Conservation (phyloP, 1,140 invertebrate species). For the Rhagoletis pomonella region DNA sequence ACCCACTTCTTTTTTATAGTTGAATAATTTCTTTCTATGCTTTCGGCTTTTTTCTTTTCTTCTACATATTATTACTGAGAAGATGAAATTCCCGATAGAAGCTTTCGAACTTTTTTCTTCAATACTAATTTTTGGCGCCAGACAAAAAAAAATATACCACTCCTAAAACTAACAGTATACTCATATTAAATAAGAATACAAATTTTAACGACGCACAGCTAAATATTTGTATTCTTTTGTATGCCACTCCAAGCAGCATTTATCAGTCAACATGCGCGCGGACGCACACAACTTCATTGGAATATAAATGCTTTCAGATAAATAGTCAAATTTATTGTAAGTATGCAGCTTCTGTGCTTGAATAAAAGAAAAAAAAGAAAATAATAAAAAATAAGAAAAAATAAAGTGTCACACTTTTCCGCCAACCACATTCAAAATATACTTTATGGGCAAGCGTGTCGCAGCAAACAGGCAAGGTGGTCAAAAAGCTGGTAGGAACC, state of each 20-base stretch:
- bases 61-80: too few species aligned
- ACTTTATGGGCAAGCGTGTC: not conserved
- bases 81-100: too few species aligned
- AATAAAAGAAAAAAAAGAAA: conserved; percentile 2
- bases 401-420: conserved; percentile 20
- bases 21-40: not conserved
- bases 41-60: too few species aligned
- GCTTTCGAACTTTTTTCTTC: too few species aligned
- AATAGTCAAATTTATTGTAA: not conserved
- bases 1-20: not conserved
- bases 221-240: not conserved
- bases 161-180: not conserved
- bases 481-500: not conserved
- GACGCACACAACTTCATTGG: conserved; percentile 5
- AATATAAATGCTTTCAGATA: conserved; percentile 2
- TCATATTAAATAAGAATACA: not conserved
- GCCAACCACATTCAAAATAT: conserved; percentile 4
- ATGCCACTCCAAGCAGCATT: not conserved
- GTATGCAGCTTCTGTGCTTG: too few species aligned
- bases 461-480: not conserved
- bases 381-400: not conserved
- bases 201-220: not conserved
- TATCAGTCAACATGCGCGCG: not conserved
- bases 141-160: not conserved
- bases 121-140: too few species aligned